Base-by-base conservation (phyloP, 2,888 invertebrate genomes). In the Cremastinae sp. region DNA sequence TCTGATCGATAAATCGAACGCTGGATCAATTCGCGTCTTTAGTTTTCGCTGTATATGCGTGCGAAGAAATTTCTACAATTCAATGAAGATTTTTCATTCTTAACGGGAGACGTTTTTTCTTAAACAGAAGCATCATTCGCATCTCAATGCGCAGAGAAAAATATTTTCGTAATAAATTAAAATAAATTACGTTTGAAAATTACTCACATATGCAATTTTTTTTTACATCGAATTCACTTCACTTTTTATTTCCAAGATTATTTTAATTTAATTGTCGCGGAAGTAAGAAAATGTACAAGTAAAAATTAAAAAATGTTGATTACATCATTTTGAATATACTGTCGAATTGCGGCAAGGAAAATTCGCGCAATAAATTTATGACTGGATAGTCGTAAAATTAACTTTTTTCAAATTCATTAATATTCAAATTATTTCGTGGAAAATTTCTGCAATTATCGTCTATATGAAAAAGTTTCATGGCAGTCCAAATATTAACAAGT, bases 21-120 rank as follows among this genome's bases (percentile, higher is more conserved):
- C 28, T n/a, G n/a, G 41, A 53, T 65, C 53, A 53, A 65, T 55
- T 53, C 5, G 28, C 35, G 14, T 12, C 10, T 12, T 14, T 20
- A n/a, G 22, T 35, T 47, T 3, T 10, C 0, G 4, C 28, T 9
- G 4, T n/a, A n/a, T 8, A 41, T 1, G 0, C 41, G n/a, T 45
- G 53, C 14, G 12, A 55, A n/a, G 62, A 39, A 72, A 51, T 56
- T 75, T 62, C 39, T 72, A 66, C 68, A 56, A 51, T 62, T 72
- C 68, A 58, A 68, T 68, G 61, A 75, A 66, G 47, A 39, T 59
- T 45, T 22, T 18, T 14, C 45, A 41, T 51, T 35, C 43, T 14
- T 43, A 28, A 35, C 43, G 59, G n/a, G n/a, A n/a, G n/a, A n/a
- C 18, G 16, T 18, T 49, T 18, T 49, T 49, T 49, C 18, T 7